A percentile compares a stretch with the other conserved stretches of the same genome.
These are phyloP conservation scores for Ceuthmochares aereus DNA, from an alignment of 2,113 vertebrate genomes.

Conservation along the genomic window DNA sequence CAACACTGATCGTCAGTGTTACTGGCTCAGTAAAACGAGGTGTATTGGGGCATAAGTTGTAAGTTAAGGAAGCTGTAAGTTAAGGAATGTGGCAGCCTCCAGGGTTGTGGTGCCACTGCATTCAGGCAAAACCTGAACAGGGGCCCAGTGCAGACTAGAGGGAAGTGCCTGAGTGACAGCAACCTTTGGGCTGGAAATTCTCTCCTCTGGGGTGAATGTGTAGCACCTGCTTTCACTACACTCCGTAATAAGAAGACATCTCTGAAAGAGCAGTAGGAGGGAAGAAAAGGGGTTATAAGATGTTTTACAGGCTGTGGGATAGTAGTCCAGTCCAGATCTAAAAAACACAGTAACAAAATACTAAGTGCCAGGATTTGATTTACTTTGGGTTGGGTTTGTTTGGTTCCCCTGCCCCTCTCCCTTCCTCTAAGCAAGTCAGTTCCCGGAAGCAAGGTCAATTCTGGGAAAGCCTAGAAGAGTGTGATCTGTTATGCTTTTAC, in stretches of 20 bases:
- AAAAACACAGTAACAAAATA: neutral
- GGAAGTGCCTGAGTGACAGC: neutral
- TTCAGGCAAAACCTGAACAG: neutral
- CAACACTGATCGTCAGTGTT: neutral
- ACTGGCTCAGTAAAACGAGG: neutral
- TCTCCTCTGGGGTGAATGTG: neutral
- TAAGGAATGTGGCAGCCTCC: neutral
- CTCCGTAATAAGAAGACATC: neutral
- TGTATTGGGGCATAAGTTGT: neutral
- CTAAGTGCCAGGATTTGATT: neutral
- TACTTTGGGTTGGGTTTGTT: neutral
- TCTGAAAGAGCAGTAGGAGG: neutral
- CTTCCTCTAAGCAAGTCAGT: neutral
- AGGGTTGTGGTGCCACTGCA: neutral
- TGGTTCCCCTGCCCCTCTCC: neutral
- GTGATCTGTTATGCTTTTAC: neutral
- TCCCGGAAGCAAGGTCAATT: neutral
- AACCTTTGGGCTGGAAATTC: neutral
- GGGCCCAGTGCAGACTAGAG: neutral
- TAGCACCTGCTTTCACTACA: neutral
- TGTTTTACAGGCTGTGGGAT: neutral
- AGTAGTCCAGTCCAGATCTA: neutral
- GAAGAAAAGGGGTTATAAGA: neutral
- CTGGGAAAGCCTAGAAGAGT: neutral
- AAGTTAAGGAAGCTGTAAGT: neutral